Conservation (phyloP, 2,888 invertebrate genomes). For the Galerucella calmariensis region DNA sequence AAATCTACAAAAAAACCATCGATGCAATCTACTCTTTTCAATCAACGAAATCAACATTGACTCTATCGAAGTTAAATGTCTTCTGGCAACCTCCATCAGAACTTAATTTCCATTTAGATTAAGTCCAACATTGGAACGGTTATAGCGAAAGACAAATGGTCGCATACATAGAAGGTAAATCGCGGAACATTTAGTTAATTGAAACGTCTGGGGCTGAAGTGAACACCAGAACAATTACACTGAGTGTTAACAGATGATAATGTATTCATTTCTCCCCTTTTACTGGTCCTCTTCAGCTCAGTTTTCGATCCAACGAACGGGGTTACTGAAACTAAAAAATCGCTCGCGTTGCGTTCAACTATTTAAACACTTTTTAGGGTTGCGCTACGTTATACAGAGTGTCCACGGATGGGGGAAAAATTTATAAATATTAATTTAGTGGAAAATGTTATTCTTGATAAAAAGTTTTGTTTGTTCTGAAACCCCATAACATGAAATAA, state of each 20-base stretch:
- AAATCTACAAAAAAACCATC: too few relatives aligned
- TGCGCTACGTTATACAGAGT: neutral
- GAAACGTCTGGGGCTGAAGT: slow-evolving; percentile 64
- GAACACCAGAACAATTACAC: slow-evolving; percentile 65
- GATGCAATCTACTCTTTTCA: neutral
- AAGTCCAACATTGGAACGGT: slow-evolving; percentile 55
- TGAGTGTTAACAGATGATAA: slow-evolving; percentile 67
- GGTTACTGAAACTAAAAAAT: slow-evolving; percentile 8
- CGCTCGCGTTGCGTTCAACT: neutral
- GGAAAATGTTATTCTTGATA: too few relatives aligned
- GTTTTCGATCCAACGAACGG: slow-evolving; percentile 8
- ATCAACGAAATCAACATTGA: neutral
- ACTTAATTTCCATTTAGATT: slow-evolving; percentile 61
- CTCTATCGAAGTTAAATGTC: neutral
- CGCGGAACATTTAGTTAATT: slow-evolving; percentile 67
- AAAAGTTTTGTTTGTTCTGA: too few relatives aligned
- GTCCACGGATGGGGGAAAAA: too few relatives aligned
- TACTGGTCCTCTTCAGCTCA: slow-evolving; percentile 29
- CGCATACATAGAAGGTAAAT: slow-evolving; percentile 60
- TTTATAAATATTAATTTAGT: too few relatives aligned
- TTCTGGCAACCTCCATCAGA: slow-evolving; percentile 8
- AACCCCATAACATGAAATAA: too few relatives aligned
- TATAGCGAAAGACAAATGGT: slow-evolving; percentile 59
- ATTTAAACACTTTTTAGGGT: neutral
- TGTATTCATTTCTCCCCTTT: slow-evolving; percentile 63